Percentiles rank a stretch among this genome's conserved stretches.
phyloP scores from a whole-genome alignment of 2,888 invertebrate species.

The Macroteleia sp. region DNA sequence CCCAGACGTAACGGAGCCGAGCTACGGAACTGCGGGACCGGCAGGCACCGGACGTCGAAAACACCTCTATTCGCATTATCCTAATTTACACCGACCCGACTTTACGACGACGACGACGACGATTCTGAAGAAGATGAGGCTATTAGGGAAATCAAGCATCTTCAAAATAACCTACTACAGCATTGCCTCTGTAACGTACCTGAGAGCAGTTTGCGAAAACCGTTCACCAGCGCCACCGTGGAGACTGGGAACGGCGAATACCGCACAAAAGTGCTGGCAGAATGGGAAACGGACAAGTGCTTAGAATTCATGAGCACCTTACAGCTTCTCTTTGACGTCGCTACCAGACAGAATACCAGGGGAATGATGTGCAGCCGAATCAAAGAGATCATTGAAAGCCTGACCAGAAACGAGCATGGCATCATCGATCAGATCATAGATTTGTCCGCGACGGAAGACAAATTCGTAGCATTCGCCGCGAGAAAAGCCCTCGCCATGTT shows the following conservation, averaged over 20 bases:
- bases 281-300: conserved; percentile 88
- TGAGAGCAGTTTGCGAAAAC: conserved; percentile 88
- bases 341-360: conserved; percentile 92
- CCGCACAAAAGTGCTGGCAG: conserved; percentile 85
- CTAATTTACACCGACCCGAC: too few relatives aligned
- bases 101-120: conserved; percentile 84
- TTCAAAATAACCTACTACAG: conserved; percentile 88
- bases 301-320: conserved; percentile 92
- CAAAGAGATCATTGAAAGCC: conserved; percentile 91
- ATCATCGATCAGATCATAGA: conserved; percentile 93
- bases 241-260: conserved; percentile 85
- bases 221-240: conserved; percentile 88
- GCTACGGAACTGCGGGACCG: too few relatives aligned
- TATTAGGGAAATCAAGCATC: conserved; percentile 86
- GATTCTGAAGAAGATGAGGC: conserved; percentile 87
- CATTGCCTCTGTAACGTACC: conserved; percentile 92
- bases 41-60: too few relatives aligned
- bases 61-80: too few relatives aligned
- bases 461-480: conserved; percentile 92
- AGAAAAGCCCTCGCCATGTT: conserved; percentile 92
- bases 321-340: conserved; percentile 92
- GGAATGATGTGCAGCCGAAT: conserved; percentile 93
- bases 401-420: conserved; percentile 92
- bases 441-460: conserved; percentile 90
- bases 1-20: too few relatives aligned